These are phyloP conservation scores for Halichoerus grypus DNA, from an alignment of 2,113 vertebrate species.

Conservation along the genomic window DNA sequence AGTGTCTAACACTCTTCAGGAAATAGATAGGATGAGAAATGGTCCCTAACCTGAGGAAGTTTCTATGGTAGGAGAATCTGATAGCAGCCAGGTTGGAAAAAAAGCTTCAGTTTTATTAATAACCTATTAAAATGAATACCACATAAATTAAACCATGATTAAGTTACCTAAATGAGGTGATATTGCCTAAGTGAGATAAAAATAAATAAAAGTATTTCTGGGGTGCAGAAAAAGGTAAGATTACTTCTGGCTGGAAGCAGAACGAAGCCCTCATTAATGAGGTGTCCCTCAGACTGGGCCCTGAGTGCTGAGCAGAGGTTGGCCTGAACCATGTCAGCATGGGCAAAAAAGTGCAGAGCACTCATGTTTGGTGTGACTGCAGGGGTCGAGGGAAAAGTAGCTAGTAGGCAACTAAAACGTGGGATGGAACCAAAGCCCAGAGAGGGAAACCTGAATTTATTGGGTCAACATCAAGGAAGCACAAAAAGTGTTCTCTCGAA, in stretches of 20 bases:
- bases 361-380: neutral
- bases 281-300: no score
- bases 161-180: neutral
- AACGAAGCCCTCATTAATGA: neutral
- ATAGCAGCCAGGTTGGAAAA: neutral
- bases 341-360: neutral
- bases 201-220: neutral
- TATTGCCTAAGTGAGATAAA: neutral
- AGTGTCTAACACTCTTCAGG: neutral
- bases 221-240: neutral
- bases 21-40: neutral
- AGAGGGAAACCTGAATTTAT: neutral
- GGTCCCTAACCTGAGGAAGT: neutral
- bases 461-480: neutral
- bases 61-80: neutral
- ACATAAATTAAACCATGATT: neutral
- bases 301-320: neutral
- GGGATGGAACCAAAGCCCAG: neutral
- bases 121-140: neutral
- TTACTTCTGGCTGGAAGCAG: neutral
- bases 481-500: neutral
- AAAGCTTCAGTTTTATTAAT: constrained; percentile 18
- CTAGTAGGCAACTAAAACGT: neutral
- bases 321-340: neutral
- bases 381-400: neutral